Percentiles rank a stretch among this genome's conserved stretches.
These are phyloP conservation scores for Nylanderia fulva DNA, from an alignment of 1,140 invertebrate genomes.

Conservation along the genomic window DNA sequence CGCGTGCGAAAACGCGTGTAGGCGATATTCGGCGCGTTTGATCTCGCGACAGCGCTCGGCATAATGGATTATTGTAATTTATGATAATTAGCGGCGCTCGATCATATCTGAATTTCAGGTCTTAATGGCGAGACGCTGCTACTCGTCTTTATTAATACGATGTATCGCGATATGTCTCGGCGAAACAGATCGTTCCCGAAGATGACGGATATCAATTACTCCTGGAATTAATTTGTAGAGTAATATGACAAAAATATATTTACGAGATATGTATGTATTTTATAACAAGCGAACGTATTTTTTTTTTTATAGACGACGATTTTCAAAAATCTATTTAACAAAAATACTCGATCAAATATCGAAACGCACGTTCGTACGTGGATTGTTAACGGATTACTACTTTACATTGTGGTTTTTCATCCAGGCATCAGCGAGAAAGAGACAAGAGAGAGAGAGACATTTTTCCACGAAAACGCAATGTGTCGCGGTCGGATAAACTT, in stretches of 20 bases:
- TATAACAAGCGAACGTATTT: not conserved
- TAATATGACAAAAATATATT: not conserved
- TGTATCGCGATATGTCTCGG: not conserved
- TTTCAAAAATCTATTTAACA: not conserved
- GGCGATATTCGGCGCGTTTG: slow-evolving; percentile 43
- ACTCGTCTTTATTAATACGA: not conserved
- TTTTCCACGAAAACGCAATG: not conserved
- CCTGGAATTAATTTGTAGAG: not conserved
- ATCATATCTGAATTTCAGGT: not conserved
- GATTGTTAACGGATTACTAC: not conserved
- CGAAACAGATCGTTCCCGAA: not conserved
- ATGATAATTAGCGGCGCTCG: slow-evolving; percentile 61
- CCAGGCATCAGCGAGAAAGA: not conserved
- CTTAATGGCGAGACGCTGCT: not conserved
- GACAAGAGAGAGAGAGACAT: too few species aligned
- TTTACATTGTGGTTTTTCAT: not conserved
- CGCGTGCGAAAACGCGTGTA: slow-evolving; percentile 7
- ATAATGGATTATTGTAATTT: slow-evolving; percentile 65
- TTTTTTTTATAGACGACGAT: too few species aligned
- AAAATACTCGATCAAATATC: too few species aligned
- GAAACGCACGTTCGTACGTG: too few species aligned
- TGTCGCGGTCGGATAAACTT: slow-evolving; percentile 51
- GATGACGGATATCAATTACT: not conserved
- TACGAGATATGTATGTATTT: not conserved
- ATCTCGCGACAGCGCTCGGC: slow-evolving; percentile 40